Conservation (phyloP, 2,113 vertebrate genomes). For the Chauna torquata region DNA sequence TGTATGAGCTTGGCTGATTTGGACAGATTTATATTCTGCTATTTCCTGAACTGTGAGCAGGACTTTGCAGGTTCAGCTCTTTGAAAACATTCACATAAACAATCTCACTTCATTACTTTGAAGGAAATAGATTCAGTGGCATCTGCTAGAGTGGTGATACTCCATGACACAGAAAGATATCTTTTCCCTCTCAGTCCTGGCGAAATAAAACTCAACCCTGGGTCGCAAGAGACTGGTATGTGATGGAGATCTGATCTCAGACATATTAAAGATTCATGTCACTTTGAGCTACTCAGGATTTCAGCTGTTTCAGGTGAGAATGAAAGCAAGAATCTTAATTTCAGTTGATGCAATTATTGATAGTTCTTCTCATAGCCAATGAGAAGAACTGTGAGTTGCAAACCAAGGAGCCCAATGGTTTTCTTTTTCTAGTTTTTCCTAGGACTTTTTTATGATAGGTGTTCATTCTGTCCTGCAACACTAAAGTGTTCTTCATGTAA, state of each 20-base stretch:
- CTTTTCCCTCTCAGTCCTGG: neutral
- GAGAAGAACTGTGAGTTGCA: neutral
- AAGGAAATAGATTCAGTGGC: slow-evolving; percentile 45
- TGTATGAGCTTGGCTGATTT: slow-evolving; percentile 67
- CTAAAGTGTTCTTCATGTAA: neutral
- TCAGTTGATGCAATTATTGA: neutral
- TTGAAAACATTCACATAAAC: slow-evolving; percentile 66
- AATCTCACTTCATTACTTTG: slow-evolving; percentile 68
- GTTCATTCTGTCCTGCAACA: neutral
- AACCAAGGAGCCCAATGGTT: neutral
- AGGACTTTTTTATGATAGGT: neutral
- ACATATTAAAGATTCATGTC: neutral
- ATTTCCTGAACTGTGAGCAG: slow-evolving; percentile 73
- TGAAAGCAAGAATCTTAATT: neutral
- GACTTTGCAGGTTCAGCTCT: slow-evolving; percentile 70
- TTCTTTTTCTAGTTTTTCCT: neutral
- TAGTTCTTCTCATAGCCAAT: neutral
- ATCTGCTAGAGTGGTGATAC: slow-evolving; percentile 24
- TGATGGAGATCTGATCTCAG: neutral
- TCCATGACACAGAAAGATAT: neutral
- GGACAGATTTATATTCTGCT: slow-evolving; percentile 75
- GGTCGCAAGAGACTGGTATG: neutral
- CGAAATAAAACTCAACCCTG: neutral
- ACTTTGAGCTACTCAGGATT: neutral
- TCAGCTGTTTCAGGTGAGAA: neutral